Conservation (phyloP, 2,888 invertebrate species). For the Morpho achilles region DNA sequence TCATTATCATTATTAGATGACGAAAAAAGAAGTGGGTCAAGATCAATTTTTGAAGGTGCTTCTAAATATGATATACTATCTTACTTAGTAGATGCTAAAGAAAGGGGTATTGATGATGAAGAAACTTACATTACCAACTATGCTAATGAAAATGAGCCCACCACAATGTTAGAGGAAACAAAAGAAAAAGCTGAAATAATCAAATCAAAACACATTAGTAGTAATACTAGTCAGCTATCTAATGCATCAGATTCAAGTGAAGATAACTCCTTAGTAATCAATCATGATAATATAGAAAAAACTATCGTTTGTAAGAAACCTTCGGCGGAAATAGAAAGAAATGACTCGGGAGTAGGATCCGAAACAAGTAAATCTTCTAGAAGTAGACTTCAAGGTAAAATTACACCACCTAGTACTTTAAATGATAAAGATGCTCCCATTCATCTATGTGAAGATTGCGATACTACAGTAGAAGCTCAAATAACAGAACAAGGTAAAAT, state of each 20-base stretch:
- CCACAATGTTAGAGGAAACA: constrained; percentile 70
- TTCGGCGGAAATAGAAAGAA: constrained; percentile 90
- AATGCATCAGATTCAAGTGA: constrained; percentile 92
- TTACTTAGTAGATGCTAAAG: constrained; percentile 92
- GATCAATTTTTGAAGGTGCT: constrained; percentile 88
- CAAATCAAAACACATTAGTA: constrained; percentile 74
- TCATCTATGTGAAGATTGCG: constrained; percentile 92
- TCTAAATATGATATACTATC: constrained; percentile 94
- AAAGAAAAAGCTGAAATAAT: constrained; percentile 72
- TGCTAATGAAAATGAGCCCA: constrained; percentile 71
- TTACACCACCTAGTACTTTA: constrained; percentile 64
- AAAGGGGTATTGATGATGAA: constrained; percentile 84
- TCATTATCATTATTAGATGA: constrained; percentile 83
- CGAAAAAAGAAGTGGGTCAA: constrained; percentile 83
- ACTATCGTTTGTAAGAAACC: constrained; percentile 77
- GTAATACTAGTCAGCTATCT: constrained; percentile 87
- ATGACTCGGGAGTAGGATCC: constrained; percentile 95
- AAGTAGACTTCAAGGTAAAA: constrained; percentile 83
- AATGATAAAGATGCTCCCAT: constrained; percentile 80
- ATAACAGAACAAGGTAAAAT: constrained; percentile 81
- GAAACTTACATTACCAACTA: constrained; percentile 84
- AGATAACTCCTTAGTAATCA: constrained; percentile 85
- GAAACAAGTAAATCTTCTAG: constrained; percentile 93
- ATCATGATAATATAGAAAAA: constrained; percentile 79
- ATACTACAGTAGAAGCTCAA: constrained; percentile 87